phyloP scores from a whole-genome alignment of 2,113 vertebrate species.

The Rhipidura dahli region DNA sequence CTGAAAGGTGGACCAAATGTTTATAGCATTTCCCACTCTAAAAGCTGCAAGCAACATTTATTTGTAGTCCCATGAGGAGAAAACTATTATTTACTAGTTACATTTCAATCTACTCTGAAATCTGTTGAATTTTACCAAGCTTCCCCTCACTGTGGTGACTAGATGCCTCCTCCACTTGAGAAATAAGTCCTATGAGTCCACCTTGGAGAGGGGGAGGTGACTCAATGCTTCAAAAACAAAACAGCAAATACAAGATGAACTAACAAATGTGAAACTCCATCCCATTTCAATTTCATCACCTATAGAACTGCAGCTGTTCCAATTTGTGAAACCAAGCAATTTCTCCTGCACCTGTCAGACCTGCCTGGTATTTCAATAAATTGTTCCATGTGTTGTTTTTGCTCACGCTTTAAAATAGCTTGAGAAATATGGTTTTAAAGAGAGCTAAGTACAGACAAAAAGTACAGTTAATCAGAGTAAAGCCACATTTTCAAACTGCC shows the following conservation, averaged over 20 bases:
- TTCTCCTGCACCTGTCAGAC: conserved; percentile 40
- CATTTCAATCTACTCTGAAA: not conserved
- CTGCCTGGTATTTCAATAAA: conserved; percentile 11
- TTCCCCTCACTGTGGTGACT: not conserved
- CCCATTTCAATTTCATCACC: not conserved
- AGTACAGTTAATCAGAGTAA: not conserved
- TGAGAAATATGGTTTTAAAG: not conserved
- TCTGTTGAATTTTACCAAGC: not conserved
- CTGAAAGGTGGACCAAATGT: not conserved
- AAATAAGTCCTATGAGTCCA: not conserved
- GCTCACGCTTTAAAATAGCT: not conserved
- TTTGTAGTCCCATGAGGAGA: not conserved
- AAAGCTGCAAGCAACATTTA: not conserved
- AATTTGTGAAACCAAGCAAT: not conserved
- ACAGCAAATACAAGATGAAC: not conserved
- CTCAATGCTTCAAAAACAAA: not conserved
- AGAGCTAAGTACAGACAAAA: not conserved
- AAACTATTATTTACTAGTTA: not conserved
- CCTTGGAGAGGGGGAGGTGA: not conserved
- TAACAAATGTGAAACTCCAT: not conserved
- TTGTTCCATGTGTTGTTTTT: conserved; percentile 22
- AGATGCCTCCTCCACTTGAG: not conserved
- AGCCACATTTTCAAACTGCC: conserved; percentile 22
- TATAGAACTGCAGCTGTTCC: conserved; percentile 32
- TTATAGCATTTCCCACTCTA: not conserved